Evolutionary conservation across 1,140 invertebrate species (phyloP), one percentile per base, ranked within the genome.

Genomic region (Rhagoletis pomonella): DNA sequence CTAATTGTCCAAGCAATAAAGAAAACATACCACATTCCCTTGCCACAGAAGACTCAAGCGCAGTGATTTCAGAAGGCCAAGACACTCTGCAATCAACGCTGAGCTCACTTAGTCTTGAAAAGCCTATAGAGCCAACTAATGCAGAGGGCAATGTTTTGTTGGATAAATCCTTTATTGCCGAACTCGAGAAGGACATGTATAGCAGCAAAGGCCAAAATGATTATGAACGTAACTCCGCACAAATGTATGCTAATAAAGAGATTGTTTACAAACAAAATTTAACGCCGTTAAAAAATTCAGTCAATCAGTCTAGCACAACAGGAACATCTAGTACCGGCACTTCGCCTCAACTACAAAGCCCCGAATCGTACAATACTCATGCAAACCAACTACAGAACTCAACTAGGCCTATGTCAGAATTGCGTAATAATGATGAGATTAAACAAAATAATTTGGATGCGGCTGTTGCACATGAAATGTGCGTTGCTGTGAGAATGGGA

Each of bases 141-240:
- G 17, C 60, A 10, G 73, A 86, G 6, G 86, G 47, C 88, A 91
- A 90, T 19, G 89, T 92, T 12, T 59, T 91, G 62, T 88, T 95
- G n/a, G 95, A 95, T 90, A 91, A 94, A 1, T 93, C 92, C 2
- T 95, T 96, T 84, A 92, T 96, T 6, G 94, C 94, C 0, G 95
- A 96, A 88, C 89, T 96, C 65, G 95, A 96, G 89, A 96, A 96
- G 88, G 94, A 94, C 88, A 90, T 96, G 44, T 93, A 92, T 87
- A 90, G 89, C 65, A 92, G 88, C 86, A 89, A 90, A 67, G 90
- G 89, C 6, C 90, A 91, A 81, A 89, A 90, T 88, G 91, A 93
- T 69, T 93, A 89, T 69, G 88, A 93, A 69, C 90, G 91, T 77
- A 95, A 95, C 93, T 94, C 19, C 87, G 89, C 64, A 92, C 95